These are phyloP conservation scores for Gadus macrocephalus DNA, from an alignment of 2,113 vertebrate species.

Conservation along the genomic window DNA sequence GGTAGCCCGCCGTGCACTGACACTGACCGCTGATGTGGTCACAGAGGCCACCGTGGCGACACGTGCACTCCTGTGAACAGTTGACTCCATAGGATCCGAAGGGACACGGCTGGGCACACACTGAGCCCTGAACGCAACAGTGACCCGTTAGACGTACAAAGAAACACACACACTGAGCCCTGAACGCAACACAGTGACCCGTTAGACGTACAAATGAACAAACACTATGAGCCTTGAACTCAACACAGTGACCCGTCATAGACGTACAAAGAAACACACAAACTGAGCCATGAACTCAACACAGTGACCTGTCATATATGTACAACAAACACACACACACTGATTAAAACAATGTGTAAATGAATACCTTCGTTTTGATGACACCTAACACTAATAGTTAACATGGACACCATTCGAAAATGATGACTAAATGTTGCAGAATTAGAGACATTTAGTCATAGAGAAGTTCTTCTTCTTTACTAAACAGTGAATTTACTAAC, in stretches of 20 bases:
- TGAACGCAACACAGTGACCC: no score
- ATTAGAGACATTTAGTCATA: no score
- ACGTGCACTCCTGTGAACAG: constrained; percentile 86
- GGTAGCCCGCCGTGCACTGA: constrained; percentile 82
- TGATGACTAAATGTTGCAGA: no score
- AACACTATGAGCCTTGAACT: constrained; percentile 84
- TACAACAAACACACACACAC: no score
- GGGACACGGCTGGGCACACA: constrained; percentile 88
- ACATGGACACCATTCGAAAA: no score
- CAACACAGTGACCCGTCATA: not conserved
- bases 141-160: not conserved
- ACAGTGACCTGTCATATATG: not conserved
- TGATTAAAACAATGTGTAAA: no score
- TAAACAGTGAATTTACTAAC: no score
- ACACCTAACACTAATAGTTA: no score
- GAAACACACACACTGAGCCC: no score
- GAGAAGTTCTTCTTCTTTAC: no score
- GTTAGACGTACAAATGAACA: no score
- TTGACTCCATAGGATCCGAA: constrained; percentile 85
- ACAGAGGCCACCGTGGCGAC: constrained; percentile 87
- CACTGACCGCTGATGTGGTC: constrained; percentile 90
- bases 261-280: not conserved
- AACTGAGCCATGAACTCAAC: not conserved
- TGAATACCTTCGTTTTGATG: no score
- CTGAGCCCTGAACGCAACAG: constrained; percentile 74